phyloP scores from a whole-genome alignment of 2,113 vertebrate species.

The Ameiurus melas region DNA sequence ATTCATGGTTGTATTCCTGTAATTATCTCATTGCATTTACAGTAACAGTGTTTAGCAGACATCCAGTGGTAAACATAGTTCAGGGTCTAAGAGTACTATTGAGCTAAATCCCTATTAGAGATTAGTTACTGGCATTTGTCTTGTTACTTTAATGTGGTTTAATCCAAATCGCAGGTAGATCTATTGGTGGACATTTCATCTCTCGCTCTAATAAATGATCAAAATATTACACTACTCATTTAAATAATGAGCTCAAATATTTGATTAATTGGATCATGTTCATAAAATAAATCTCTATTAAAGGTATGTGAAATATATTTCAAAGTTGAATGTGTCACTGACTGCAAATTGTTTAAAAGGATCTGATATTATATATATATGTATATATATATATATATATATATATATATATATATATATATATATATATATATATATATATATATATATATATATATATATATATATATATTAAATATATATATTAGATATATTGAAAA shows the following conservation, averaged over 20 bases:
- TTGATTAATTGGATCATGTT: neutral
- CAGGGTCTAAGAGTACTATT: neutral
- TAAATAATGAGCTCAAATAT: neutral
- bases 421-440: too few species aligned
- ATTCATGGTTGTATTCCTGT: neutral
- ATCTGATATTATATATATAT: neutral
- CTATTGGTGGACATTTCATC: neutral
- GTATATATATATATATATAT: too few species aligned
- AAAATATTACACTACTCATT: neutral
- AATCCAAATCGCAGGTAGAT: neutral
- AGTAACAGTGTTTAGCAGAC: neutral
- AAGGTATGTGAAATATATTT: neutral
- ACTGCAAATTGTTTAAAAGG: neutral
- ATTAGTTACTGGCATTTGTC: neutral
- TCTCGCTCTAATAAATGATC: neutral
- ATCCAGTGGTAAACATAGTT: neutral
- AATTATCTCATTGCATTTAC: neutral
- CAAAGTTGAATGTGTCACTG: neutral
- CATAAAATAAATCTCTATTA: neutral
- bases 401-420: too few species aligned
- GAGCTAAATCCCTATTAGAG: neutral
- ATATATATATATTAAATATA: too few species aligned
- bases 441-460: too few species aligned
- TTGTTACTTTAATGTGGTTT: neutral
- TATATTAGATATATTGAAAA: neutral